These are phyloP conservation scores for Hirtodrosophila trivittata DNA, from an alignment of 2,888 invertebrate species.

Conservation along the genomic window DNA sequence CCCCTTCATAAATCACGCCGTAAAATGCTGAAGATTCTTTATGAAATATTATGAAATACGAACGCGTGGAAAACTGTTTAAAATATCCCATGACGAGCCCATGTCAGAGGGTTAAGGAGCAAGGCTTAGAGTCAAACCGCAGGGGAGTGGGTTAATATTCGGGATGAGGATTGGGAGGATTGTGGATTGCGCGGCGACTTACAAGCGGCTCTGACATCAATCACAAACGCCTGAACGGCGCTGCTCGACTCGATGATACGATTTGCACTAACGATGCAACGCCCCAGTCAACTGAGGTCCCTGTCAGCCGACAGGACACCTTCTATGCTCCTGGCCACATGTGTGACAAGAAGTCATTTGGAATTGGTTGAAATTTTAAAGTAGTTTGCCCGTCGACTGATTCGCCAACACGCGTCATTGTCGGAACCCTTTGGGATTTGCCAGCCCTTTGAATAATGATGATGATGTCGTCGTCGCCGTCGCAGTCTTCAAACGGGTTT, in stretches of 20 bases:
- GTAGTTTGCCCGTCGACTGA: conserved; percentile 62
- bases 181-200: conserved; percentile 62
- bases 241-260: conserved; percentile 71
- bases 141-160: conserved; percentile 42
- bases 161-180: conserved; percentile 41
- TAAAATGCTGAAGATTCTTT: conserved; percentile 45
- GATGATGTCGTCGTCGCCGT: conserved; percentile 55
- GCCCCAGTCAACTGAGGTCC: conserved; percentile 24
- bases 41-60: conserved; percentile 71
- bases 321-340: conserved; percentile 39
- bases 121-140: conserved; percentile 77
- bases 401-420: conserved; percentile 43
- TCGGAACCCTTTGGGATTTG: conserved; percentile 71
- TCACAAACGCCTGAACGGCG: conserved; percentile 73
- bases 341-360: conserved; percentile 73
- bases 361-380: conserved; percentile 78
- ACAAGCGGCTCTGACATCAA: conserved; percentile 81
- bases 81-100: conserved; percentile 29
- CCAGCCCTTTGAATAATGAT: conserved; percentile 74
- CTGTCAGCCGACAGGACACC: background rate
- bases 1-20: conserved; percentile 66
- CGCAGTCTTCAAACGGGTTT: conserved; percentile 26
- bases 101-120: conserved; percentile 40
- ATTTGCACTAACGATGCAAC: conserved; percentile 76
- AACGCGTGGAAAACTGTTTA: conserved; percentile 60